These are phyloP conservation scores for Diogma glabrata DNA, from an alignment of 2,888 invertebrate species.

Conservation along the genomic window DNA sequence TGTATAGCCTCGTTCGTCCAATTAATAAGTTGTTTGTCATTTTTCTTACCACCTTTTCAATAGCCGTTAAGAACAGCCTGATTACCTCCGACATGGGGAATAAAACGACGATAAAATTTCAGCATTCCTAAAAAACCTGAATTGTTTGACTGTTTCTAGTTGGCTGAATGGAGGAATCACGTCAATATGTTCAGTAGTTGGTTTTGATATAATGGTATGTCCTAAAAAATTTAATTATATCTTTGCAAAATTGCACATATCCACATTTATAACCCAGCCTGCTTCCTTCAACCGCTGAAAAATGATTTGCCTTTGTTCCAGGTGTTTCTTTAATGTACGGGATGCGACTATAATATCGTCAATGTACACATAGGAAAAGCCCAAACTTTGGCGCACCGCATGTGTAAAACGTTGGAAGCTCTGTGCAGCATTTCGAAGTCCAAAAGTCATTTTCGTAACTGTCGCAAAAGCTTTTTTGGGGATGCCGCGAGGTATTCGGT, in stretches of 20 bases:
- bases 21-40: slow-evolving; percentile 11
- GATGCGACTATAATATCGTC: slow-evolving; percentile 25
- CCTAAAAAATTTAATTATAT: slow-evolving; percentile 16
- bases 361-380: slow-evolving; percentile 22
- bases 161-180: slow-evolving; percentile 15
- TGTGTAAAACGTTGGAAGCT: slow-evolving; percentile 29
- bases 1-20: not conserved
- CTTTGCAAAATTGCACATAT: slow-evolving; percentile 19
- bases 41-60: slow-evolving; percentile 11
- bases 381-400: slow-evolving; percentile 21
- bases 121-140: slow-evolving; percentile 19
- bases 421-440: slow-evolving; percentile 28
- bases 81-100: slow-evolving; percentile 8
- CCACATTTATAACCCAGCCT: slow-evolving; percentile 19
- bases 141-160: slow-evolving; percentile 16
- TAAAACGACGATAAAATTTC: slow-evolving; percentile 14
- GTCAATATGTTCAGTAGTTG: slow-evolving; percentile 14
- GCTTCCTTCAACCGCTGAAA: slow-evolving; percentile 20
- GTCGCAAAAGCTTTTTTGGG: slow-evolving; percentile 24
- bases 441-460: slow-evolving; percentile 27
- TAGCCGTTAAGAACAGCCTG: slow-evolving; percentile 14
- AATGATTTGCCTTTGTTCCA: slow-evolving; percentile 21
- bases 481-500: slow-evolving; percentile 19
- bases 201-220: slow-evolving; percentile 15
- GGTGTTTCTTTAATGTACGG: slow-evolving; percentile 18